These are phyloP conservation scores for Papilio polyxenes DNA, from an alignment of 1,140 invertebrate genomes.

Conservation along the genomic window DNA sequence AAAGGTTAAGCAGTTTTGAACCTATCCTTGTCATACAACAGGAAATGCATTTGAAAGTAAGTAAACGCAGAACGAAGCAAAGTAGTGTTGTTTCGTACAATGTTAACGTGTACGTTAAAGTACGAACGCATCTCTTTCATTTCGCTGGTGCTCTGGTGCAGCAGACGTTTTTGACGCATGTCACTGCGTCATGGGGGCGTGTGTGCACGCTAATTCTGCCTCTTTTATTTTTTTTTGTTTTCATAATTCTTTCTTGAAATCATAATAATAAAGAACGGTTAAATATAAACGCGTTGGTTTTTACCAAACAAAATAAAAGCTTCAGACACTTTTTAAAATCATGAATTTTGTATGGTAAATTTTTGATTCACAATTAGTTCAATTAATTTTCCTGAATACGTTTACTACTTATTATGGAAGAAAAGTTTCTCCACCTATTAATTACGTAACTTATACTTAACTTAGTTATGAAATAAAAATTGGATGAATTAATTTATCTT, in stretches of 20 bases:
- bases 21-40: constrained; percentile 25
- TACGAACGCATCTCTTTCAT: constrained; percentile 54
- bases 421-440: too few species aligned
- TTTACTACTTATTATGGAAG: too few species aligned
- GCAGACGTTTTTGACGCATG: constrained; percentile 71
- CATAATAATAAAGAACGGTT: background rate
- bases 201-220: constrained; percentile 43
- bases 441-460: too few species aligned
- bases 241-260: background rate
- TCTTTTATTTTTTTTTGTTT: constrained; percentile 28
- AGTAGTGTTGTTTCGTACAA: background rate
- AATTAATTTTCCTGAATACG: too few species aligned
- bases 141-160: constrained; percentile 64
- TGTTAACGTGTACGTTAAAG: constrained; percentile 35
- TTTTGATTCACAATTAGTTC: too few species aligned
- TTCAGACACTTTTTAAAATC: too few species aligned
- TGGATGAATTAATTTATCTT: background rate
- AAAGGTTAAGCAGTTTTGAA: background rate
- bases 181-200: constrained; percentile 74
- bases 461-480: background rate
- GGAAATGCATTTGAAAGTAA: constrained; percentile 30
- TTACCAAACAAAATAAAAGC: too few species aligned
- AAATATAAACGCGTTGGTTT: too few species aligned
- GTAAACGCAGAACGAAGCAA: constrained; percentile 8
- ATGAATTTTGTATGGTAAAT: too few species aligned